Percentiles rank a stretch among this genome's conserved stretches.
These are phyloP conservation scores for Drosophila pullipes DNA, from an alignment of 2,888 invertebrate genomes.

Conservation along the genomic window DNA sequence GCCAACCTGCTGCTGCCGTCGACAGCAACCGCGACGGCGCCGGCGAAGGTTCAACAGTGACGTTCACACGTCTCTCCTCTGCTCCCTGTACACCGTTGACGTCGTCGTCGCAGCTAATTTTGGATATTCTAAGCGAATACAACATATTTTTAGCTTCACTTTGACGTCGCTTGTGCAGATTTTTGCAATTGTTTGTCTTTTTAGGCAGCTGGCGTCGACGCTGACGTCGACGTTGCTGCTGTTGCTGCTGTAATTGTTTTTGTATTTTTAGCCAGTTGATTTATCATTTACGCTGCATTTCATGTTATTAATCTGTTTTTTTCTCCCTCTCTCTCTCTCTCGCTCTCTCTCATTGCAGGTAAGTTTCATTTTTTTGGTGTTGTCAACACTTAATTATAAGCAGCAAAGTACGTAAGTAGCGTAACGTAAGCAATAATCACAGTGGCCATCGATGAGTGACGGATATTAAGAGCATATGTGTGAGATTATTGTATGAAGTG, in stretches of 20 bases:
- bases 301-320: conserved; percentile 61
- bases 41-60: conserved; percentile 59
- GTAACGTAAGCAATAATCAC: conserved; percentile 35
- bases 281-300: conserved; percentile 74
- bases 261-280: conserved; percentile 76
- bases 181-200: conserved; percentile 81
- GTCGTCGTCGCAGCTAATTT: conserved; percentile 67
- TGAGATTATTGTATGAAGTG: background rate
- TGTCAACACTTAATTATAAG: conserved; percentile 26
- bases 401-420: conserved; percentile 50
- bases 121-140: conserved; percentile 76
- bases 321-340: conserved; percentile 9
- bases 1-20: conserved; percentile 71
- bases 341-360: conserved; percentile 63
- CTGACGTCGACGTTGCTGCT: conserved; percentile 24
- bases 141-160: conserved; percentile 73
- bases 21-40: conserved; percentile 13
- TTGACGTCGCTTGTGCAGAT: conserved; percentile 70
- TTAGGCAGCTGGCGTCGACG: conserved; percentile 58
- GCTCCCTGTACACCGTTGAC: conserved; percentile 37
- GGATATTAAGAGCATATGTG: background rate
- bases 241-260: conserved; percentile 41
- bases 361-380: conserved; percentile 45
- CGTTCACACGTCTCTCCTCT: conserved; percentile 41
- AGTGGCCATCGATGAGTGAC: background rate